Percentiles rank a stretch among this genome's conserved stretches.
Evolutionary conservation across 2,888 invertebrate genomes (phyloP).

Genomic region (Apamea epomidion): DNA sequence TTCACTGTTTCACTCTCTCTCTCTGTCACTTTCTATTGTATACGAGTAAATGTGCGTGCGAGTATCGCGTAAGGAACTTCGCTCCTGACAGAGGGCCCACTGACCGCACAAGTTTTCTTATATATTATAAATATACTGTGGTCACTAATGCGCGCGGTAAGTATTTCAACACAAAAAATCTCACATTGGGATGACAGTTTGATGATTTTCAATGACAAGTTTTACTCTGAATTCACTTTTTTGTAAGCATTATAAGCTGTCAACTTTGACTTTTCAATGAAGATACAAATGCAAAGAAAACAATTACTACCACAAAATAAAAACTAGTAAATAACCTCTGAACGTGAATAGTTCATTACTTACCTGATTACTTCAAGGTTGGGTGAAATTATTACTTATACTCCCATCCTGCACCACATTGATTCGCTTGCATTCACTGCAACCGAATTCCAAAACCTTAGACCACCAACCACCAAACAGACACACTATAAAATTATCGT

Average conservation of each 20-base stretch:
- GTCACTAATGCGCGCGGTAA: neutral
- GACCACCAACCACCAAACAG: neutral
- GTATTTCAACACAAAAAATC: neutral
- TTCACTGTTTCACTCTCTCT: too few relatives aligned
- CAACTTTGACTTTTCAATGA: neutral
- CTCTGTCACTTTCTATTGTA: too few relatives aligned
- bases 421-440: neutral
- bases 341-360: neutral
- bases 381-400: neutral
- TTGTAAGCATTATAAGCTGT: neutral
- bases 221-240: neutral
- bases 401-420: neutral
- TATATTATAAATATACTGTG: neutral
- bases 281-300: neutral
- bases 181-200: neutral
- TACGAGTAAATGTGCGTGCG: too few relatives aligned
- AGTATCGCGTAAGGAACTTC: too few relatives aligned
- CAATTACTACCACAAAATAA: neutral
- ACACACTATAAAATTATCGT: constrained; percentile 7
- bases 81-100: too few relatives aligned
- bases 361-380: neutral
- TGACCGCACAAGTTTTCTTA: too few relatives aligned
- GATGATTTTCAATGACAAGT: neutral
- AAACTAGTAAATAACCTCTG: neutral
- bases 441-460: constrained; percentile 2